Percentiles rank a stretch among this genome's conserved stretches.
phyloP scores from a whole-genome alignment of 2,888 invertebrate genomes.

The Macrophya annulata region DNA sequence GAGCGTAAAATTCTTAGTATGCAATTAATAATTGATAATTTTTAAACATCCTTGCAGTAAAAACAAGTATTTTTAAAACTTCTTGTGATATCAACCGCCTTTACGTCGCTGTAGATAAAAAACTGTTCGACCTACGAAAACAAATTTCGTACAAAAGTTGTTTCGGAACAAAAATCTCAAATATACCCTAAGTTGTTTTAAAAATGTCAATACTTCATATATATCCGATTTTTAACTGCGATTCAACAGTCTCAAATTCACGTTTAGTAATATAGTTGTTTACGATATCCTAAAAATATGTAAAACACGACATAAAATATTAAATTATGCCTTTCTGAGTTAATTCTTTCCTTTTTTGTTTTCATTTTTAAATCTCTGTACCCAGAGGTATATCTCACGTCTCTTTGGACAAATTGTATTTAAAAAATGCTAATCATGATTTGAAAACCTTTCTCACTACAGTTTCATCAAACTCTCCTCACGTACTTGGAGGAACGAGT shows the following conservation, averaged over 20 bases:
- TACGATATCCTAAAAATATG: too few relatives aligned
- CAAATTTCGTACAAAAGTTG: too few relatives aligned
- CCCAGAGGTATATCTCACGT: neutral
- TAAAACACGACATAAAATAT: neutral
- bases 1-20: too few relatives aligned
- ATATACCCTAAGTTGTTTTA: too few relatives aligned
- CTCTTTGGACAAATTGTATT: neutral
- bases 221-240: neutral
- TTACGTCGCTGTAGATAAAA: too few relatives aligned
- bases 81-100: too few relatives aligned
- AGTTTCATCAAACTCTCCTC: slow-evolving; percentile 95
- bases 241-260: neutral
- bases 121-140: too few relatives aligned
- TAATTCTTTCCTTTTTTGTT: slow-evolving; percentile 70
- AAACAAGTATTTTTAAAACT: too few relatives aligned
- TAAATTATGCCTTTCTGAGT: neutral
- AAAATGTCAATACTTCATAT: neutral
- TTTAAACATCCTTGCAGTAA: too few relatives aligned
- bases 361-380: too few relatives aligned
- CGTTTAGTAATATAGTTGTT: neutral
- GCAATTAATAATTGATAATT: too few relatives aligned
- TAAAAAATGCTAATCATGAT: neutral
- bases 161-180: too few relatives aligned
- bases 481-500: slow-evolving; percentile 93
- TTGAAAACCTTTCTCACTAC: slow-evolving; percentile 68